Conservation (phyloP, 2,888 invertebrate species). For the Eueremaeus valkanovi region DNA sequence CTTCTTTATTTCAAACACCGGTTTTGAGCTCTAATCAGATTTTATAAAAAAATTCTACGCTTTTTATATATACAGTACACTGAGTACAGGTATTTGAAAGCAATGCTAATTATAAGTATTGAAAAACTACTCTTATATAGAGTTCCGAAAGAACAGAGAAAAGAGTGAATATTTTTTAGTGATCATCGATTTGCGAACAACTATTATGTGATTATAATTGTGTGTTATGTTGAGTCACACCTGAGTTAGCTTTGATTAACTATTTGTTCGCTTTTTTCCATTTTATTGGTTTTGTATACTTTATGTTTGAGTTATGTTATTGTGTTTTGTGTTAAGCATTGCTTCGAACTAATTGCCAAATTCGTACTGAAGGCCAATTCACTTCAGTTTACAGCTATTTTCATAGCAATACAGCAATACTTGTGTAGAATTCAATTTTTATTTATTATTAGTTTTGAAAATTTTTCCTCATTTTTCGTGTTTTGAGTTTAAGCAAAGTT, state of each 20-base stretch:
- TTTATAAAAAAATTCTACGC: too few species aligned
- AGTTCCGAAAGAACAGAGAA: not conserved
- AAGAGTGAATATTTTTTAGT: not conserved
- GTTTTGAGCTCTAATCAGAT: too few species aligned
- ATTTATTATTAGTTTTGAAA: too few species aligned
- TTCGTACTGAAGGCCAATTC: slow-evolving; percentile 15
- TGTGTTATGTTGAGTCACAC: slow-evolving; percentile 16
- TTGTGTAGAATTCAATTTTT: too few species aligned
- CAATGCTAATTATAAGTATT: not conserved
- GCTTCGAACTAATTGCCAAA: not conserved
- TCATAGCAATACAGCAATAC: too few species aligned
- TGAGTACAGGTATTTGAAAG: not conserved
- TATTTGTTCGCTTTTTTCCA: not conserved
- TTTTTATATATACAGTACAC: too few species aligned
- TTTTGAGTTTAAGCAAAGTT: not conserved
- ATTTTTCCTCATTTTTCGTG: not conserved
- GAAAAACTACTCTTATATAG: not conserved
- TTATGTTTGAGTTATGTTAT: not conserved
- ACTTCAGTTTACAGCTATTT: not conserved
- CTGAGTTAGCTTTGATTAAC: slow-evolving; percentile 32
- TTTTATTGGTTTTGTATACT: not conserved
- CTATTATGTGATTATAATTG: not conserved
- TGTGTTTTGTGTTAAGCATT: not conserved
- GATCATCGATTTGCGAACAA: not conserved
- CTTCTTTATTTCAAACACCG: too few species aligned